A percentile compares a stretch with the other conserved stretches of the same genome.
These are phyloP conservation scores for Pissodes strobi DNA, from an alignment of 1,140 invertebrate species.

Conservation along the genomic window DNA sequence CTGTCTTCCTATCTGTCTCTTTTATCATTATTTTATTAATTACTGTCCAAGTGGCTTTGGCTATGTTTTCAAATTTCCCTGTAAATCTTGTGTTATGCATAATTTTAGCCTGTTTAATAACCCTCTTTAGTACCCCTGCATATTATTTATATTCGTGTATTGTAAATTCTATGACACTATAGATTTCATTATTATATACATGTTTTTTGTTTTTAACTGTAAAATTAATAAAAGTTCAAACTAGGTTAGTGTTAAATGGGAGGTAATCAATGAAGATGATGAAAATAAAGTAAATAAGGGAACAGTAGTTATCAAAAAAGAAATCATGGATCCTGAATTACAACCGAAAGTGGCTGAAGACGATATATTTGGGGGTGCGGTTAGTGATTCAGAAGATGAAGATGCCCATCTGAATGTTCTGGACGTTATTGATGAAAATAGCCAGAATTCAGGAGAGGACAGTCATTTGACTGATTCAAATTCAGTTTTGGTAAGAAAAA, in stretches of 20 bases:
- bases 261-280: slow-evolving; percentile 91
- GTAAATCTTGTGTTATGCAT: too few species aligned
- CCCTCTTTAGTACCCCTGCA: too few species aligned
- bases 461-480: slow-evolving; percentile 76
- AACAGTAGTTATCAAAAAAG: slow-evolving; percentile 61
- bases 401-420: slow-evolving; percentile 72
- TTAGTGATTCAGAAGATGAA: slow-evolving; percentile 83
- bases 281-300: slow-evolving; percentile 68
- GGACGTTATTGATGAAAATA: slow-evolving; percentile 77
- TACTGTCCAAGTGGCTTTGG: too few species aligned
- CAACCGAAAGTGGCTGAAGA: slow-evolving; percentile 63
- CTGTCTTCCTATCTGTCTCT: too few species aligned
- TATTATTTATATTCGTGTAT: too few species aligned
- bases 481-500: slow-evolving; percentile 60
- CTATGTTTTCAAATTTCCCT: too few species aligned
- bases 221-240: too few species aligned
- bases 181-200: too few species aligned
- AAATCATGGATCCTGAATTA: slow-evolving; percentile 58
- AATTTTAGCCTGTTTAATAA: too few species aligned
- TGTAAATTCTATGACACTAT: too few species aligned
- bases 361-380: slow-evolving; percentile 86
- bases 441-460: slow-evolving; percentile 74
- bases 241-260: slow-evolving; percentile 77
- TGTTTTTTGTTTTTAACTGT: too few species aligned
- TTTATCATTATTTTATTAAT: too few species aligned